Base-by-base conservation (phyloP, 1,140 invertebrate species). In the Adoxophyes honmai region DNA sequence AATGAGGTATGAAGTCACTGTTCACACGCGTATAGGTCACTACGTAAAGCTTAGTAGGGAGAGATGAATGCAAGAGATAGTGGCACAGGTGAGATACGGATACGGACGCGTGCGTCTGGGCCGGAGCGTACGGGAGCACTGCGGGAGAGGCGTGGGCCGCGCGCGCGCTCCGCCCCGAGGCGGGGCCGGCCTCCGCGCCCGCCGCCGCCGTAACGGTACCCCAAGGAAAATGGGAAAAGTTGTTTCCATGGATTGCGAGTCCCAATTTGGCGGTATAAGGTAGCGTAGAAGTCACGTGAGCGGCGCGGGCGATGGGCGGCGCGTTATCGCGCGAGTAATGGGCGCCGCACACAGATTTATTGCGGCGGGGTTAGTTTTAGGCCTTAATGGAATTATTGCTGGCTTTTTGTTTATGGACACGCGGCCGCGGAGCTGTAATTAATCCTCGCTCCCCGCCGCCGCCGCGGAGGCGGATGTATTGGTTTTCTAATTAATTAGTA, bases 121-220 rank as follows among this genome's bases (percentile, higher is more conserved):
- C 33, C 69, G 62, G 48, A 37, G 62, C 71, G 80, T 71, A 81
- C 68, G 72, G 78, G 58, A 67, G 71, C 79, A 68, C 83, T 62
- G 79, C 79, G 80, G 21, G 21, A 48, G 42, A 48, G 70, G 74
- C 69, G 48, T 38, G 38, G 38, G 54, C 34, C 36, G 63, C 28
- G 77, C 81, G 16, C 56, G 75, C 66, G 52, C 85, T 44, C 62
- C 57, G 48, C 52, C 55, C 36, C 18, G 37, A 34, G 63, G 68
- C 55, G 56, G 52, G 52, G 62, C 52, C 53, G 18, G 37, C 36
- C n/a, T 34, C 13, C 51, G 16, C 55, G 6, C 44, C 37, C 28
- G 15, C 36, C 52, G 13, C 4, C 13, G 16, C 21, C 14, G 16
- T 48, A 48, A 48, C 42, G 42, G 42, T 48, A 33, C 21, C 10